Evolutionary conservation across 2,797 vertebrate species (phyloP).

Genomic region (Morus bassanus): DNA sequence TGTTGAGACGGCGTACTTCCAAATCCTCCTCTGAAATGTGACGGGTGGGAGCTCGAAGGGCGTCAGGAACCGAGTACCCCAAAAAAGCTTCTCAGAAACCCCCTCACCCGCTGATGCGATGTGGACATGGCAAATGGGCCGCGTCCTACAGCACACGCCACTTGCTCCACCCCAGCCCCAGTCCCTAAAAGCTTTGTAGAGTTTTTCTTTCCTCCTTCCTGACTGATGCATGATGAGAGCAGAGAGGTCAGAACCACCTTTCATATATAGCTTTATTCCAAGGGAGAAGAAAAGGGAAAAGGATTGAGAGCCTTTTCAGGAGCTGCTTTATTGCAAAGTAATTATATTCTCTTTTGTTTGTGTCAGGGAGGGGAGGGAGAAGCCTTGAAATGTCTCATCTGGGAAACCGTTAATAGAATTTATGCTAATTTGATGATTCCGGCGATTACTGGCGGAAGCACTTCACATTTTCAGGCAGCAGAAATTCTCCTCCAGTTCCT

Average conservation of each 20-base stretch:
- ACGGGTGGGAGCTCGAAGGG: background rate
- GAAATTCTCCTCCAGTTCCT: constrained; percentile 35
- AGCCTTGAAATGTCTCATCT: constrained; percentile 56
- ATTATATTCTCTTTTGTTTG: constrained; percentile 70
- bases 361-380: constrained; percentile 12
- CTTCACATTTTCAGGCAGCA: constrained; percentile 56
- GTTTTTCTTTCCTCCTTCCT: background rate
- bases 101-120: rapidly evolving
- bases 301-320: constrained; percentile 18
- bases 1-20: rapidly evolving
- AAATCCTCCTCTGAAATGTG: background rate
- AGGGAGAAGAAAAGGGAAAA: background rate
- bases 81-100: background rate
- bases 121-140: rapidly evolving
- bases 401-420: constrained; percentile 70
- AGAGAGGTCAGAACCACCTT: constrained; percentile 15
- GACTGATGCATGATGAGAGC: background rate
- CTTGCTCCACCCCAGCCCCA: background rate
- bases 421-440: constrained; percentile 70
- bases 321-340: constrained; percentile 56
- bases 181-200: background rate
- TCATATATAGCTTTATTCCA: background rate
- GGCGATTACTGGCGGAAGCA: constrained; percentile 62
- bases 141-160: rapidly evolving
- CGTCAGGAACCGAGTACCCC: background rate